These are phyloP conservation scores for Melanotus villosus DNA, from an alignment of 2,888 invertebrate genomes.

Conservation along the genomic window DNA sequence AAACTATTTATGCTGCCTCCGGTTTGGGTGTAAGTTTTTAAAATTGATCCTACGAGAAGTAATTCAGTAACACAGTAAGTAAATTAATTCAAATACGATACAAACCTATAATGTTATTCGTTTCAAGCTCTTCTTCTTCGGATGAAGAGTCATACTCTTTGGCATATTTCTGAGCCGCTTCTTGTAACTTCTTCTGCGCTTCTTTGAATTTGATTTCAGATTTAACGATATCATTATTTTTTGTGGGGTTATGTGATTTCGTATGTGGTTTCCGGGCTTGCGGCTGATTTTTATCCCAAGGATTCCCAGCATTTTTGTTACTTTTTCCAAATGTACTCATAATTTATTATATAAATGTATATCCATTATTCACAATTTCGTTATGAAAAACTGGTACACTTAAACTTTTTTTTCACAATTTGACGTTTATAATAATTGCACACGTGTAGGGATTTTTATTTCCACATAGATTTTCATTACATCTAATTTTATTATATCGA, in stretches of 20 bases:
- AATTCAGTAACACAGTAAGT: not conserved
- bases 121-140: conserved; percentile 71
- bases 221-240: not conserved
- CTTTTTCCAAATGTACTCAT: conserved; percentile 39
- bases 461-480: no score
- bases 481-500: no score
- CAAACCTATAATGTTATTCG: conserved; percentile 68
- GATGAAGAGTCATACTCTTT: conserved; percentile 71
- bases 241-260: not conserved
- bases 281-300: conserved; percentile 10
- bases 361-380: not conserved
- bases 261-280: not conserved
- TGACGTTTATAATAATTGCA: no score
- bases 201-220: conserved; percentile 66
- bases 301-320: conserved; percentile 21
- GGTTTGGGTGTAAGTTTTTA: conserved; percentile 68
- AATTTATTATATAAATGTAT: not conserved
- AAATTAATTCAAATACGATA: not conserved
- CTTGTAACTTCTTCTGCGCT: conserved; percentile 69
- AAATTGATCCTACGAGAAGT: conserved; percentile 45
- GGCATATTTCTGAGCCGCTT: conserved; percentile 69
- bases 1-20: conserved; percentile 68
- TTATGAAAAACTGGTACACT: no score
- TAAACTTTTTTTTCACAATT: no score
- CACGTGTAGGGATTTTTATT: no score